Evolutionary conservation across 2,888 invertebrate genomes (phyloP).

Genomic region (Eurois occulta): DNA sequence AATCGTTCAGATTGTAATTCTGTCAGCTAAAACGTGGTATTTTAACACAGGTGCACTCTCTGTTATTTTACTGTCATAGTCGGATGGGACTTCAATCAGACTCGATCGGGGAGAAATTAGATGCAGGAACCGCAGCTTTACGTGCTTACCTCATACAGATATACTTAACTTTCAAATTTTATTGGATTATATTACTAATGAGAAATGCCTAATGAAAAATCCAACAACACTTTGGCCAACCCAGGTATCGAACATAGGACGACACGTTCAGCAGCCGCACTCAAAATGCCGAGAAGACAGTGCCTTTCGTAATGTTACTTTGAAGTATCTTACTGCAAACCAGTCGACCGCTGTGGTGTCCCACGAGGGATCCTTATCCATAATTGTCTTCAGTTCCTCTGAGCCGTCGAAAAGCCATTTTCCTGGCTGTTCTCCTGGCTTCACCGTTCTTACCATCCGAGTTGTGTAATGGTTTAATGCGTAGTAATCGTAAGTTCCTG

Average conservation of each 20-base stretch:
- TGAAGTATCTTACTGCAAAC: conserved; percentile 59
- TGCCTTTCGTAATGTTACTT: too few relatives aligned
- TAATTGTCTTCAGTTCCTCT: conserved; percentile 62
- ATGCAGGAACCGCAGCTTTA: neutral
- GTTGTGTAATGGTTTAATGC: conserved; percentile 88
- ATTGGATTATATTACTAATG: neutral
- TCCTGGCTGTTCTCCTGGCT: conserved; percentile 51
- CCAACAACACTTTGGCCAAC: neutral
- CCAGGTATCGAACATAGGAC: neutral
- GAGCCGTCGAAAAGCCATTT: conserved; percentile 68
- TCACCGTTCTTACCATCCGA: conserved; percentile 60
- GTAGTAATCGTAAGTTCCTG: conserved; percentile 85
- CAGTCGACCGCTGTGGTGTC: conserved; percentile 51
- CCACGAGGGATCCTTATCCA: conserved; percentile 62
- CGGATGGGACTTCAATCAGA: neutral
- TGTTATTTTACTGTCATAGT: neutral
- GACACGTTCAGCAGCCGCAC: neutral
- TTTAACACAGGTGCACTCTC: neutral
- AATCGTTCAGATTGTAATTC: neutral
- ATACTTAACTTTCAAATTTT: neutral
- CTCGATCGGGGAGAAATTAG: neutral
- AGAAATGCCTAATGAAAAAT: neutral
- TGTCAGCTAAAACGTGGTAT: neutral
- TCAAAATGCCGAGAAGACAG: too few relatives aligned
- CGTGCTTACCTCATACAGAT: neutral